phyloP scores from a whole-genome alignment of 2,113 vertebrate species.

The Alethe diademata region DNA sequence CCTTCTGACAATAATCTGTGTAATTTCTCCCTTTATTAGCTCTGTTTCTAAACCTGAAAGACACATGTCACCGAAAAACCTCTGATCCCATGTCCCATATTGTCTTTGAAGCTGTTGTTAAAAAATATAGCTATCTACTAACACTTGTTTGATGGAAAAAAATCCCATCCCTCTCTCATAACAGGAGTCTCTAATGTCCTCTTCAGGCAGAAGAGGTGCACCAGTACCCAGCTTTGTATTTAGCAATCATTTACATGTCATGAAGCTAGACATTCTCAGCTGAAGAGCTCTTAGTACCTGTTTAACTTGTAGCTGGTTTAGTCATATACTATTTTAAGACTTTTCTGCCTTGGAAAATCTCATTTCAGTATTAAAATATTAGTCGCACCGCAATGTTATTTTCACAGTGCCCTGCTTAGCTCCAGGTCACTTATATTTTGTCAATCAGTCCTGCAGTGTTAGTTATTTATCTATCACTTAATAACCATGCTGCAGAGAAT shows the following conservation, averaged over 20 bases:
- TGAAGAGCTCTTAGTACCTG: neutral
- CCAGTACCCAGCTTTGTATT: neutral
- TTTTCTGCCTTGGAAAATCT: slow-evolving; percentile 71
- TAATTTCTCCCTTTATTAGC: neutral
- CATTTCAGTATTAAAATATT: slow-evolving; percentile 72
- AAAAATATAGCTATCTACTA: neutral
- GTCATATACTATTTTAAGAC: slow-evolving; percentile 43
- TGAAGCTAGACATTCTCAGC: neutral
- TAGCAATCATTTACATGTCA: neutral
- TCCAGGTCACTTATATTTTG: slow-evolving; percentile 80
- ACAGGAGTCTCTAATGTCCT: neutral
- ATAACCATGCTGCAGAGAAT: slow-evolving; percentile 78
- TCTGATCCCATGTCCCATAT: neutral
- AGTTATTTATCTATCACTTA: slow-evolving; percentile 83
- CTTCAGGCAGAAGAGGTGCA: neutral
- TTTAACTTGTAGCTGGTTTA: slow-evolving; percentile 1
- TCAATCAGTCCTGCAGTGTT: slow-evolving; percentile 79
- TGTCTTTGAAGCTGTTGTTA: neutral
- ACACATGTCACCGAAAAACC: neutral
- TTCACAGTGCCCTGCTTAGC: slow-evolving; percentile 71
- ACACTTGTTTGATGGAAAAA: neutral
- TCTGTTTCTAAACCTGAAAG: neutral
- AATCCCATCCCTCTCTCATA: neutral
- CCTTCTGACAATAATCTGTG: neutral
- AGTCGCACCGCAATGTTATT: slow-evolving; percentile 65